Evolutionary conservation across 2,888 invertebrate species (phyloP), one percentile per base, ranked within the genome.

Genomic region (Tolmerus cingulatus): DNA sequence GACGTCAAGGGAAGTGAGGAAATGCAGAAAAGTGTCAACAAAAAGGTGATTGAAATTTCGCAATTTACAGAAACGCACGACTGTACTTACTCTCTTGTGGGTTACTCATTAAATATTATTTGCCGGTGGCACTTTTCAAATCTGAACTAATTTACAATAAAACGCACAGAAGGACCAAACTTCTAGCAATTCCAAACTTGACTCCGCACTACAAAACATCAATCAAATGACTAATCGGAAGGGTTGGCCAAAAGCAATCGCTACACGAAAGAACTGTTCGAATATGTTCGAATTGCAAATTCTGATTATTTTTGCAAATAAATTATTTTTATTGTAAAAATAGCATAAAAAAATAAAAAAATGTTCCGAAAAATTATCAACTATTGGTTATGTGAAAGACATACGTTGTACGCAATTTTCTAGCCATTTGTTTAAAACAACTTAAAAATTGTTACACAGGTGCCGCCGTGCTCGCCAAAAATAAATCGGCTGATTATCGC

Each of bases 61-160:
- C 66, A 23, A 66, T 66, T 66, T 66, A 12, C 0, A 23, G 12
- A 23, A 66, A 66, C 5, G 66, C 9, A 2, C 9, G 23, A 23
- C 7, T 55, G 19, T 46, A 81, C 81, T 81, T 81, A 81, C 81
- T 55, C 9, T 81, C 81, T 81, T 81, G 51, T 5, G 34, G 16
- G 55, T 46, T 81, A 55, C 55, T 81, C 81, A 81, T 55, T 81
- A 81, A 51, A 23, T 27, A 34, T 9, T 55, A 27, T 30, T 34
- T 51, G 81, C 81, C 81, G 55, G 81, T n/a, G 30, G 27, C 30
- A 81, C 8, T n/a, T 34, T 81, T 5, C 23, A 5, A 1, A 27
- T 81, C 30, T 55, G 16, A 55, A 46, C 16, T 12, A 51, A 81
- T 4, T n/a, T 14, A 55, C 27, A 16, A 23, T 9, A 78, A 78